Conservation (phyloP, 1,140 invertebrate genomes). For the Drosophila nigromelanica region DNA sequence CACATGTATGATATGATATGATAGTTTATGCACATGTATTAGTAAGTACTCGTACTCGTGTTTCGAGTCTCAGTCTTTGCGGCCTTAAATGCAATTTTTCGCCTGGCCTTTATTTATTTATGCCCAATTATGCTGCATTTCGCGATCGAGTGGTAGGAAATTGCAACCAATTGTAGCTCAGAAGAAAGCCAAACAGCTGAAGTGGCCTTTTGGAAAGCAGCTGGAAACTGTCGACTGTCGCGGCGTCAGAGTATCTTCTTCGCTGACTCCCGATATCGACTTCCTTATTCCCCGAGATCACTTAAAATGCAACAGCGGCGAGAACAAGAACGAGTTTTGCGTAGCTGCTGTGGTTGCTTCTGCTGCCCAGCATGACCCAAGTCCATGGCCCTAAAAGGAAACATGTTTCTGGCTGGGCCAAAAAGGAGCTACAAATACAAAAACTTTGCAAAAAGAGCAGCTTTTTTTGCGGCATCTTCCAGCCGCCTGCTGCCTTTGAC, state of each 20-base stretch:
- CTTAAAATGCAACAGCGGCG: conserved; percentile 50
- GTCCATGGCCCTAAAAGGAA: conserved; percentile 60
- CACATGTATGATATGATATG: background rate
- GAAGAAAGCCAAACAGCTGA: conserved; percentile 51
- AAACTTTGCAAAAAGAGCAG: conserved; percentile 23
- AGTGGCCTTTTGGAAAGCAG: conserved; percentile 53
- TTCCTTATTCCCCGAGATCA: conserved; percentile 55
- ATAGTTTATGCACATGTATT: background rate
- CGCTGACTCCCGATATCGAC: conserved; percentile 38
- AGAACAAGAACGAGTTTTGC: conserved; percentile 60
- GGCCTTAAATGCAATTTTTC: conserved; percentile 55
- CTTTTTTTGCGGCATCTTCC: conserved; percentile 57
- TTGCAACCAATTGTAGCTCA: conserved; percentile 25
- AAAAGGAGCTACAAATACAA: conserved; percentile 20
- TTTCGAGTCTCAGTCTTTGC: conserved; percentile 17
- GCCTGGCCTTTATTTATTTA: conserved; percentile 55
- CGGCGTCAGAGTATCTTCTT: no score
- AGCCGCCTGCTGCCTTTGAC: conserved; percentile 36
- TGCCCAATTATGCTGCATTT: conserved; percentile 63
- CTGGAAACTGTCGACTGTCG: conserved; percentile 60
- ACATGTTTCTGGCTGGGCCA: conserved; percentile 61
- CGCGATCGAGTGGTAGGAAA: conserved; percentile 40
- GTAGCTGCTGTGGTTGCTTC: no score
- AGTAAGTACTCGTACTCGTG: conserved; percentile 11
- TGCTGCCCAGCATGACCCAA: conserved; percentile 55